Conservation (phyloP, 1,140 invertebrate genomes). For the Hylyphantes graminicola region DNA sequence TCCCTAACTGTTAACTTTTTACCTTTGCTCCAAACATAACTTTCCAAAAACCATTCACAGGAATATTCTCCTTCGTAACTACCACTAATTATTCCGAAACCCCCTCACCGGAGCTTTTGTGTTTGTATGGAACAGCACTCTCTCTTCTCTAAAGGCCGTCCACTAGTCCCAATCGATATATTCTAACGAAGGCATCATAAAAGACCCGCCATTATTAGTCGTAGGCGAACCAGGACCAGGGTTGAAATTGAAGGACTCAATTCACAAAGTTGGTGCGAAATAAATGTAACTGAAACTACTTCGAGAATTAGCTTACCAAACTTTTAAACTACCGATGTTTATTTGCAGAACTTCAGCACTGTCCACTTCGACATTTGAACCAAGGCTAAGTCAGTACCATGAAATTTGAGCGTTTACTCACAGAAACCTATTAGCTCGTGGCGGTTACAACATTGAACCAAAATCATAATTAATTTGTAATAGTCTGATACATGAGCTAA, state of each 20-base stretch:
- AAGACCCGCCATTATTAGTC: constrained; percentile 39
- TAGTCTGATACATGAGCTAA: too few relatives aligned
- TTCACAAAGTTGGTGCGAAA: neutral
- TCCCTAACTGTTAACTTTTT: neutral
- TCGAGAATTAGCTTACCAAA: too few relatives aligned
- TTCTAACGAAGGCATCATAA: constrained; percentile 54
- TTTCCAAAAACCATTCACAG: neutral
- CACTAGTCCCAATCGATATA: constrained; percentile 33
- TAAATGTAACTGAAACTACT: too few relatives aligned
- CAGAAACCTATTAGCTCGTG: too few relatives aligned
- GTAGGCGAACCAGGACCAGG: constrained; percentile 15
- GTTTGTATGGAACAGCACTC: constrained; percentile 33
- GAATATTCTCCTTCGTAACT: neutral
- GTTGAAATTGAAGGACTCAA: constrained; percentile 37
- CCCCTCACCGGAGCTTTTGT: constrained; percentile 23
- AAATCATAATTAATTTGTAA: too few relatives aligned
- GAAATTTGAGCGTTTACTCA: too few relatives aligned
- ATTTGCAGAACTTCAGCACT: too few relatives aligned
- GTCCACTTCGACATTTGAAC: too few relatives aligned
- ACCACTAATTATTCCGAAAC: constrained; percentile 43
- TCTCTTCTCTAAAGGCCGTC: constrained; percentile 4
- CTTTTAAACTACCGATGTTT: too few relatives aligned
- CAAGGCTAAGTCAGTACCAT: too few relatives aligned
- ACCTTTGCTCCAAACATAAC: neutral
- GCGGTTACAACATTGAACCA: too few relatives aligned